Conservation (phyloP, 2,888 invertebrate species). For the Tryphoninae sp. region DNA sequence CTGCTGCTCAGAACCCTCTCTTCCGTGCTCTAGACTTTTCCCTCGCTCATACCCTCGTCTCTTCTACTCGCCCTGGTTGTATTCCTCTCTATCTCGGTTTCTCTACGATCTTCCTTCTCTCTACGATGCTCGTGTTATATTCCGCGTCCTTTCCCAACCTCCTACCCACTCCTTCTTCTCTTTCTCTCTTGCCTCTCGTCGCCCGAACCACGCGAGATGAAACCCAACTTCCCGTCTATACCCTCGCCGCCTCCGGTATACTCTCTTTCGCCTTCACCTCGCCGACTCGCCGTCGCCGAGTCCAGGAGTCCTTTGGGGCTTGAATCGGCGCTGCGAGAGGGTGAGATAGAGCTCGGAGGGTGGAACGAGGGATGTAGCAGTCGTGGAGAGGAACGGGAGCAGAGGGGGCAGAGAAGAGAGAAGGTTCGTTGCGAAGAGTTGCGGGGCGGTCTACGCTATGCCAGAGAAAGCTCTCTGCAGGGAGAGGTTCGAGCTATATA, state of each 20-base stretch:
- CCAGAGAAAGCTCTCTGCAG: conserved; percentile 58
- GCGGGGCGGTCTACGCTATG: conserved; percentile 44
- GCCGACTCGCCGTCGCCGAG: conserved; percentile 64
- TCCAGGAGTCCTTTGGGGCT: conserved; percentile 66
- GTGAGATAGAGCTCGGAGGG: conserved; percentile 52
- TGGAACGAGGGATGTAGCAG: conserved; percentile 45
- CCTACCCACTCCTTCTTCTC: conserved; percentile 34
- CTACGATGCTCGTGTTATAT: conserved; percentile 51
- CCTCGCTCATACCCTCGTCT: conserved; percentile 54
- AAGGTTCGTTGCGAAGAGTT: conserved; percentile 46
- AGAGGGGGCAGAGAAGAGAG: conserved; percentile 13
- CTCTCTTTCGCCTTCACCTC: conserved; percentile 61
- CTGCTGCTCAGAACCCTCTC: conserved; percentile 57
- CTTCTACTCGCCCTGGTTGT: conserved; percentile 47
- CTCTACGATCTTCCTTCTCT: conserved; percentile 56
- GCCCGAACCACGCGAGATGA: conserved; percentile 78
- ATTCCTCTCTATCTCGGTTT: conserved; percentile 59
- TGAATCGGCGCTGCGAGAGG: conserved; percentile 61
- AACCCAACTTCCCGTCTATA: conserved; percentile 78
- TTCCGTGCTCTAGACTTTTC: conserved; percentile 61
- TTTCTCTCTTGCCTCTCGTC: conserved; percentile 52
- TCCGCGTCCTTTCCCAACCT: conserved; percentile 45
- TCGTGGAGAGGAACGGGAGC: not conserved
- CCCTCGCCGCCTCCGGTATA: conserved; percentile 58
- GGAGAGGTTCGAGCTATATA: conserved; percentile 51